phyloP scores from a whole-genome alignment of 1,140 invertebrate genomes.

The Zophobas atratus region DNA sequence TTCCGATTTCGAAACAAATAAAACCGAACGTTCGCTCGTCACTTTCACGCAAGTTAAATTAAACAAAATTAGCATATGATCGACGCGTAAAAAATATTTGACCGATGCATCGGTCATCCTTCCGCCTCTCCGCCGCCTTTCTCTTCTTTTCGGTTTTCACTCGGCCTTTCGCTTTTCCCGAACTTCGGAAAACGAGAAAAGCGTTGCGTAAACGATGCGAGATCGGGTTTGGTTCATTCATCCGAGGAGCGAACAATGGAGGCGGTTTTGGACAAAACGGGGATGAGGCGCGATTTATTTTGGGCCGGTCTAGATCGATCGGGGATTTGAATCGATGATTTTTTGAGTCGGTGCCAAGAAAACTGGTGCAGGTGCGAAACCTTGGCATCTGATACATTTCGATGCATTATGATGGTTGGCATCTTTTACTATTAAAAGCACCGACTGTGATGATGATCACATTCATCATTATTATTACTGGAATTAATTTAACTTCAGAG shows the following conservation, averaged over 20 bases:
- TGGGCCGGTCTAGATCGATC: neutral
- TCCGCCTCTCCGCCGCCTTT: neutral
- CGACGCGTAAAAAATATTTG: constrained; percentile 6
- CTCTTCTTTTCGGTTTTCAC: constrained; percentile 9
- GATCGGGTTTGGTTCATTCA: neutral
- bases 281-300: neutral
- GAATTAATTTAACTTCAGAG: too few species aligned
- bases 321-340: neutral
- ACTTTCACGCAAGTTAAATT: constrained; percentile 1
- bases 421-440: neutral
- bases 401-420: neutral
- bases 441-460: neutral
- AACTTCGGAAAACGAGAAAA: too few species aligned
- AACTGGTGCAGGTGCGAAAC: neutral
- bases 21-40: neutral
- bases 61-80: constrained; percentile 2
- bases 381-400: neutral
- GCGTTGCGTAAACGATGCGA: neutral
- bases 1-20: constrained; percentile 6
- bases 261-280: neutral
- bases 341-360: neutral
- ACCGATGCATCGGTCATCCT: constrained; percentile 9
- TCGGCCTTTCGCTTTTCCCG: neutral
- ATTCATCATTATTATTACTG: too few species aligned
- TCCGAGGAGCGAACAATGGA: constrained; percentile 7